Conservation (phyloP, 2,888 invertebrate genomes). For the Megamerina dolium region DNA sequence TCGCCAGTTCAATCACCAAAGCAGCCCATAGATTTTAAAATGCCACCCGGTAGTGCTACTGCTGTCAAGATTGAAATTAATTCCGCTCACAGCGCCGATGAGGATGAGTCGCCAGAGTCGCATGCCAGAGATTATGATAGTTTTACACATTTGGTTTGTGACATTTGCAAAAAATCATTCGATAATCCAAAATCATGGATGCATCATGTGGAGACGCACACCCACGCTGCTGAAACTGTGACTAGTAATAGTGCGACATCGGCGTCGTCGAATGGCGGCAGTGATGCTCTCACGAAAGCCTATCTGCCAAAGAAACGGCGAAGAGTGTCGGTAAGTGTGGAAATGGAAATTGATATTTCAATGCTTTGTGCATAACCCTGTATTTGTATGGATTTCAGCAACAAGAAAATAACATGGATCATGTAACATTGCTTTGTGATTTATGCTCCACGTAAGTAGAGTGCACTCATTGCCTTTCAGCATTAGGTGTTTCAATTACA, state of each 20-base stretch:
- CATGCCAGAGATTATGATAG: constrained; percentile 46
- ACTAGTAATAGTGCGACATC: constrained; percentile 6
- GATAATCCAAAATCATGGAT: constrained; percentile 78
- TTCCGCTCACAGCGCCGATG: constrained; percentile 20
- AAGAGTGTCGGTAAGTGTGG: constrained; percentile 53
- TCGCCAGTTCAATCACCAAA: constrained; percentile 30
- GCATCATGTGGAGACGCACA: constrained; percentile 74
- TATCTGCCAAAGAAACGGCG: constrained; percentile 49
- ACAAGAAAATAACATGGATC: constrained; percentile 55
- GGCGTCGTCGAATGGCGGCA: constrained; percentile 20
- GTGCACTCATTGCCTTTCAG: not conserved
- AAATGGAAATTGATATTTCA: not conserved
- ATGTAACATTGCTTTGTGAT: constrained; percentile 72
- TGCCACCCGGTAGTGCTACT: constrained; percentile 21
- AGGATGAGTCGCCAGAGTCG: constrained; percentile 14
- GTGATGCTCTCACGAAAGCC: constrained; percentile 26
- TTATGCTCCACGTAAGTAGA: constrained; percentile 62
- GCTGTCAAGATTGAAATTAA: constrained; percentile 31
- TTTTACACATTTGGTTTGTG: constrained; percentile 76
- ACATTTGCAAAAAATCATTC: constrained; percentile 78
- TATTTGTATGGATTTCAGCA: constrained; percentile 39
- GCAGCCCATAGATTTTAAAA: constrained; percentile 37
- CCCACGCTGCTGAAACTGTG: constrained; percentile 32
- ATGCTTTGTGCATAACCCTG: not conserved
- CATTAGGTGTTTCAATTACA: not conserved